Conservation (phyloP, 2,888 invertebrate genomes). For the Ophonus ardosiacus region DNA sequence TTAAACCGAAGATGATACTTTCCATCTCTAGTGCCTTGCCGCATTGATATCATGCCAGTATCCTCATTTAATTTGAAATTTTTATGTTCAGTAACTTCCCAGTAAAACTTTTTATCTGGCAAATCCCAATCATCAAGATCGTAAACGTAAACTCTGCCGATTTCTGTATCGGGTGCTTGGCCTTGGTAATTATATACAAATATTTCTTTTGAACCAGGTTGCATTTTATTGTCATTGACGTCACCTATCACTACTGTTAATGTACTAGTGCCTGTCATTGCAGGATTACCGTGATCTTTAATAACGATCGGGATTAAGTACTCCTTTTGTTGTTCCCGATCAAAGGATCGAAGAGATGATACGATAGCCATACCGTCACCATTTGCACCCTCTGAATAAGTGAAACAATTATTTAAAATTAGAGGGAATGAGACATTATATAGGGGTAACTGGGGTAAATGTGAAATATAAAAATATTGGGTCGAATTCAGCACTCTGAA, state of each 20-base stretch:
- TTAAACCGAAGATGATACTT: constrained; percentile 86
- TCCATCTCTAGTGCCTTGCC: constrained; percentile 93
- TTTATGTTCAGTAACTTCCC: constrained; percentile 92
- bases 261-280: constrained; percentile 97
- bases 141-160: constrained; percentile 97
- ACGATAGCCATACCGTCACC: constrained; percentile 99
- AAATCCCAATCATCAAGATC: constrained; percentile 99
- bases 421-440: neutral
- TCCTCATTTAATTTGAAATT: constrained; percentile 93
- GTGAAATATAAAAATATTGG: too few species aligned
- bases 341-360: constrained; percentile 94
- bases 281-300: constrained; percentile 97
- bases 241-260: constrained; percentile 98
- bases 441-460: too few species aligned
- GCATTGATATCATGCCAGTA: constrained; percentile 97
- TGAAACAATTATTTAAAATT: neutral
- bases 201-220: constrained; percentile 97
- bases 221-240: constrained; percentile 99
- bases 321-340: constrained; percentile 97
- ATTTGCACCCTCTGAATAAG: constrained; percentile 90
- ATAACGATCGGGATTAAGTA: constrained; percentile 98
- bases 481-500: too few species aligned
- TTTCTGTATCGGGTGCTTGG: constrained; percentile 90
- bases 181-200: constrained; percentile 98
- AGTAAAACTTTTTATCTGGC: constrained; percentile 97